phyloP scores from a whole-genome alignment of 2,888 invertebrate genomes.

The Eilema griseolum region DNA sequence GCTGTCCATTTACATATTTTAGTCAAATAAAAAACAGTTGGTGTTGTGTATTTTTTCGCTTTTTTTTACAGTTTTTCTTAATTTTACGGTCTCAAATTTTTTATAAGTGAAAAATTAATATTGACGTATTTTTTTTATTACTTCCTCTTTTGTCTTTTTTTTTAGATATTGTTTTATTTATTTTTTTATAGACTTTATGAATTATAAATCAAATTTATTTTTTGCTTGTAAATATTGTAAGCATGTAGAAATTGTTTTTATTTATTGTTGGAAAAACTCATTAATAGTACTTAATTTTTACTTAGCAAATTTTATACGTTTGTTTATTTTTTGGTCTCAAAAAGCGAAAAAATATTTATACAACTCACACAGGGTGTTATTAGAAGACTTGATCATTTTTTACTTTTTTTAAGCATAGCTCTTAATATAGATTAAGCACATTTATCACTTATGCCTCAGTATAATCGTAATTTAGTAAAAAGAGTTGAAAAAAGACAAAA shows the following conservation, averaged over 20 bases:
- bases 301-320: not conserved
- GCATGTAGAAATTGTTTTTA: slow-evolving; percentile 6
- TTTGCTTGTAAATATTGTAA: not conserved
- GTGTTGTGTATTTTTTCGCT: slow-evolving; percentile 32
- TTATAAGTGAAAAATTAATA: not conserved
- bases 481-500: slow-evolving; percentile 22
- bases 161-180: not conserved
- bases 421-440: slow-evolving; percentile 33
- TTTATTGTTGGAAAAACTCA: not conserved
- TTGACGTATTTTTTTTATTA: not conserved
- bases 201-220: slow-evolving; percentile 1
- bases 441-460: slow-evolving; percentile 31
- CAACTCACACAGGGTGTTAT: slow-evolving; percentile 49
- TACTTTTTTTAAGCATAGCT: slow-evolving; percentile 18
- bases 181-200: not conserved
- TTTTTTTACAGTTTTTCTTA: slow-evolving; percentile 24
- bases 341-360: slow-evolving; percentile 32
- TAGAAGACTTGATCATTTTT: slow-evolving; percentile 51
- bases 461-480: slow-evolving; percentile 34
- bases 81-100: not conserved
- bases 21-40: slow-evolving; percentile 48
- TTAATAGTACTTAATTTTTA: not conserved
- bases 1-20: slow-evolving; percentile 49
- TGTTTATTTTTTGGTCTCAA: slow-evolving; percentile 12
- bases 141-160: not conserved